Base-by-base conservation (phyloP, 2,888 invertebrate genomes). In the Stenolophus ochropezus region DNA sequence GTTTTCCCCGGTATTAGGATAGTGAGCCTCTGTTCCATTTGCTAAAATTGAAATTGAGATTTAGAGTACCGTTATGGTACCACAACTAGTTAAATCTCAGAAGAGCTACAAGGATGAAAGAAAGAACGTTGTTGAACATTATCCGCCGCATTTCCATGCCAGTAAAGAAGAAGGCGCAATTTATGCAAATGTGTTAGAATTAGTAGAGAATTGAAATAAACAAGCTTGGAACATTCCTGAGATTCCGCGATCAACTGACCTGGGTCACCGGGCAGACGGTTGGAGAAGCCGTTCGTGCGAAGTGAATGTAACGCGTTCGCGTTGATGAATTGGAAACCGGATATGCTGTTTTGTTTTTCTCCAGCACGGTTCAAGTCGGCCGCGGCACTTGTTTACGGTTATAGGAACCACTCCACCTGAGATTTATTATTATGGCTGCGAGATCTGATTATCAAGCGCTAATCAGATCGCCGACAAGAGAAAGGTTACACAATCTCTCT, bases 241-340 rank as follows among this genome's bases (percentile, higher is more conserved):
- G 23, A 80, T 80, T 58, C 80, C 80, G 56, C 73, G 56, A 53
- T 53, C 73, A 80, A 80, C 80, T 80, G 80, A 80, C 80, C 80
- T 80, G 58, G 73, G 80, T 53, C 73, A 80, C 58, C 27, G 21
- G 2, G 16, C 80, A 73, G 80, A 80, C 80, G 33, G 71, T 80
- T 80, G 47, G 56, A 42, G 53, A 18, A 25, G 53, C 58, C 8
- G 65, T 16, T 11, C 73, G 14, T 42, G 73, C 73, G 18, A 73
- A 73, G 73, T 73, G 73, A 73, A 73, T 73, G 73, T 73, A 69
- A 69, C 33, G 33, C n/a, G n/a, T n/a, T n/a, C 11, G 33, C 65
- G 65, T 27, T 33, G 47, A 73, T 73, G 73, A 73, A 73, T 73
- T 73, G 49, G 73, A 73, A 49, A 49, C 73, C 73, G 73, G 73